phyloP scores from a whole-genome alignment of 2,113 vertebrate species.

The Engraulis encrasicolus region DNA sequence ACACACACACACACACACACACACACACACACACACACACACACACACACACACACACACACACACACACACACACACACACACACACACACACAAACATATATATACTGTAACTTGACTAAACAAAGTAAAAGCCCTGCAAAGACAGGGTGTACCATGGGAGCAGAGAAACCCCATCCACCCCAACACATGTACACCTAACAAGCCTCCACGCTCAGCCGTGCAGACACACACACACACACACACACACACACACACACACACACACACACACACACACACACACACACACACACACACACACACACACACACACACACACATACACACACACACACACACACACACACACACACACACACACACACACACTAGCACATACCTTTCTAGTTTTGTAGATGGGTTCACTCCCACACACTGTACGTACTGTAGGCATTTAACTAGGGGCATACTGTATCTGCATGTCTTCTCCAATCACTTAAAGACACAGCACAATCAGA shows the following conservation, averaged over 20 bases:
- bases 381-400: no score
- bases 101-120: background rate
- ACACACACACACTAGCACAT: conserved; percentile 2
- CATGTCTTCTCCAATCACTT: no score
- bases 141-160: conserved; percentile 40
- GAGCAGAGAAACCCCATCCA: conserved; percentile 15
- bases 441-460: no score
- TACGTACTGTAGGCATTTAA: no score
- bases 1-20: conserved; percentile 3
- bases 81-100: no score
- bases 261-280: conserved; percentile 49
- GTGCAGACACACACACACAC: conserved; percentile 15
- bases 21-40: background rate
- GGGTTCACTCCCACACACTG: conserved; percentile 15
- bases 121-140: conserved; percentile 18
- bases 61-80: conserved; percentile 1
- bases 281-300: background rate
- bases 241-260: conserved; percentile 19
- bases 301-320: conserved; percentile 33
- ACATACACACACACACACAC: background rate
- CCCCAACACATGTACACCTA: conserved; percentile 3
- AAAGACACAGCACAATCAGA: no score
- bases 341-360: conserved; percentile 28
- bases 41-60: background rate
- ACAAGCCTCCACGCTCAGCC: conserved; percentile 34